These are phyloP conservation scores for Helicoverpa assulta DNA, from an alignment of 2,888 invertebrate genomes.

Conservation along the genomic window DNA sequence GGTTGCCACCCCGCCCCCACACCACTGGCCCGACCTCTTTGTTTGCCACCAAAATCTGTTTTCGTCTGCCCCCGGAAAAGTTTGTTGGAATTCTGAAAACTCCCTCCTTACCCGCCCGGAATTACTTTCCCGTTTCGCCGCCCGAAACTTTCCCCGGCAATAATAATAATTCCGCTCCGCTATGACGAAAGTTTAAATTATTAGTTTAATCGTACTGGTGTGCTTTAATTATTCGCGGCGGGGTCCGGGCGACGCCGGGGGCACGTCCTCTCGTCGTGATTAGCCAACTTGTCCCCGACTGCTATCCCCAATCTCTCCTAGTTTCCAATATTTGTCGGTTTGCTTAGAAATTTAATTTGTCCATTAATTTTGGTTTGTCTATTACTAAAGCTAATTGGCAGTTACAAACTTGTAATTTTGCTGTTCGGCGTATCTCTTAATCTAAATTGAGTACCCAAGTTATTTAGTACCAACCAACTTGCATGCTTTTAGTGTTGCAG, in stretches of 20 bases:
- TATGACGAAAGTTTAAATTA: constrained; percentile 89
- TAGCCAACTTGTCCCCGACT: constrained; percentile 71
- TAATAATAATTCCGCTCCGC: constrained; percentile 87
- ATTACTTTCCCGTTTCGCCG: constrained; percentile 87
- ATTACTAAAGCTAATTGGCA: constrained; percentile 63
- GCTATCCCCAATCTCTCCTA: constrained; percentile 66
- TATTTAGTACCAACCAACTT: constrained; percentile 53
- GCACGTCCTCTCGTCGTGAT: constrained; percentile 71
- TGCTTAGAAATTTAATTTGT: constrained; percentile 74
- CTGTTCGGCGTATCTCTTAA: constrained; percentile 50
- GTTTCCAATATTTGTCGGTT: constrained; percentile 75
- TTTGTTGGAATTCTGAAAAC: constrained; percentile 82
- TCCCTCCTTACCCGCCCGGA: constrained; percentile 72
- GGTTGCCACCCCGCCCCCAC: constrained; percentile 70
- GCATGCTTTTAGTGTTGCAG: constrained; percentile 35
- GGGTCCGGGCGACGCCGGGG: constrained; percentile 48
- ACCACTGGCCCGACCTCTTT: constrained; percentile 71
- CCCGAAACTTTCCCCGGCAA: constrained; percentile 82
- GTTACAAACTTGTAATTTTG: constrained; percentile 63
- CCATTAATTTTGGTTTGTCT: constrained; percentile 74
- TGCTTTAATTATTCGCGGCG: constrained; percentile 82
- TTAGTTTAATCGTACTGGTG: constrained; percentile 87
- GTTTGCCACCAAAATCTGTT: constrained; percentile 88
- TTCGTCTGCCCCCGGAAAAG: constrained; percentile 84
- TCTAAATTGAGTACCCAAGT: constrained; percentile 50